A percentile compares a stretch with the other conserved stretches of the same genome.
These are phyloP conservation scores for Lichenostomus cassidix DNA, from an alignment of 2,113 vertebrate species.

Conservation along the genomic window DNA sequence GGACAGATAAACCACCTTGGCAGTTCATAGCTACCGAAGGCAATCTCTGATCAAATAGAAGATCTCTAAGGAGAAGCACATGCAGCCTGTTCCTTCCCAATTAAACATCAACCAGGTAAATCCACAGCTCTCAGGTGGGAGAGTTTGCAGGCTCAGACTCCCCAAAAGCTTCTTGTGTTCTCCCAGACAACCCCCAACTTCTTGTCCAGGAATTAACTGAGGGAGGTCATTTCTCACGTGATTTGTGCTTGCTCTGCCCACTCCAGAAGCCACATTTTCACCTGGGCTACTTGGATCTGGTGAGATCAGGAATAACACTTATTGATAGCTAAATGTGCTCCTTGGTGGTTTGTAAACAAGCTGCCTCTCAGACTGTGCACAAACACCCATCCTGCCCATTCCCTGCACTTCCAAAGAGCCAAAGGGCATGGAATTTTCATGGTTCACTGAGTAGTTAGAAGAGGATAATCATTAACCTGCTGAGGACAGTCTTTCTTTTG, in stretches of 20 bases:
- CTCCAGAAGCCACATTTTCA: not conserved
- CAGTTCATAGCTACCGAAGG: not conserved
- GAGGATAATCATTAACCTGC: conserved; percentile 59
- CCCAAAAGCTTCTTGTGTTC: not conserved
- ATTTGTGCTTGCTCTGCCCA: not conserved
- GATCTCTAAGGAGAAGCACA: not conserved
- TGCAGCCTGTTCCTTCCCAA: not conserved
- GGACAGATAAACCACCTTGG: not conserved
- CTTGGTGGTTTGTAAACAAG: not conserved
- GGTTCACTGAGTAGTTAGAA: not conserved
- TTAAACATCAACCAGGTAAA: not conserved
- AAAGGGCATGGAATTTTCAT: conserved; percentile 15
- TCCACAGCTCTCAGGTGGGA: not conserved
- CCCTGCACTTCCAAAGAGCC: not conserved
- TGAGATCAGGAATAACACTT: not conserved
- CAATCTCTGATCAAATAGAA: not conserved
- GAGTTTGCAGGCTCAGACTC: not conserved
- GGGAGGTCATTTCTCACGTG: not conserved
- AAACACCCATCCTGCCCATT: not conserved
- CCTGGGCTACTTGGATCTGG: not conserved
- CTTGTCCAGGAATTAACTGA: not conserved
- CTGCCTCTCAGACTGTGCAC: not conserved
- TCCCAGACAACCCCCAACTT: not conserved
- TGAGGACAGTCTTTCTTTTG: conserved; percentile 38
- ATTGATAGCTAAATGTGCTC: not conserved